Evolutionary conservation across 2,113 vertebrate genomes (phyloP), one percentile per base, ranked within the genome.

Genomic region (Vulpes lagopus): DNA sequence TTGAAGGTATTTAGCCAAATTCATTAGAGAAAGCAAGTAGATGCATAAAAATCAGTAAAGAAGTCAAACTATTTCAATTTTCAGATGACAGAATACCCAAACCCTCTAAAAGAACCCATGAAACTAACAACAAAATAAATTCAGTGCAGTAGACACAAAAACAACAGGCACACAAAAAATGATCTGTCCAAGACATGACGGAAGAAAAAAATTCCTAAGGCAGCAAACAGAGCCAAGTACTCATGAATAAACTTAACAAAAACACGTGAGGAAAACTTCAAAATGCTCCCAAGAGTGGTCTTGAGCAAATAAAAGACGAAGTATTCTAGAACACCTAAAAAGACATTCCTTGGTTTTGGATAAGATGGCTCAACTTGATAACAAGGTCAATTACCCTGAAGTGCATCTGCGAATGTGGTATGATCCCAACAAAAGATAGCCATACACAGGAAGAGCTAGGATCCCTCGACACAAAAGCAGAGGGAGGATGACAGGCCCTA

Each of bases 41-140:
- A 74, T 27, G 11, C n/a, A 74, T 55, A 55, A 85, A 73, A 93
- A 51, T 65, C 85, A 93, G 64, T 79, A 57, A 83, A 65, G 64
- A 81, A 94, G 57, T 32, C 35, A 91, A 59, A 82, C 23, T 27
- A 74, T 67, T 85, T 80, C 76, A 55, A 49, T 84, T 79, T 95
- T 20, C 30, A 73, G 64, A 43, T 27, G 71, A 80, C 55, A 79
- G 43, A 57, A 85, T 80, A 89, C n/a, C 35, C 74, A 60, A 76
- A 76, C 51, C 60, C 32, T 55, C 30, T 78, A 38, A 53, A 30
- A 74, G 49, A 57, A 49, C n/a, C 59, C 43, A 43, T 76, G 64
- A 65, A 55, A 74, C 20, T 57, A 59, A 49, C 74, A 76, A 60
- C n/a, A 67, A 74, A 86, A 32, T 78, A 57, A 27, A 51, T 71